A percentile compares a stretch with the other conserved stretches of the same genome.
phyloP scores from a whole-genome alignment of 1,140 invertebrate species.

The Thalassaphorura encarpata region DNA sequence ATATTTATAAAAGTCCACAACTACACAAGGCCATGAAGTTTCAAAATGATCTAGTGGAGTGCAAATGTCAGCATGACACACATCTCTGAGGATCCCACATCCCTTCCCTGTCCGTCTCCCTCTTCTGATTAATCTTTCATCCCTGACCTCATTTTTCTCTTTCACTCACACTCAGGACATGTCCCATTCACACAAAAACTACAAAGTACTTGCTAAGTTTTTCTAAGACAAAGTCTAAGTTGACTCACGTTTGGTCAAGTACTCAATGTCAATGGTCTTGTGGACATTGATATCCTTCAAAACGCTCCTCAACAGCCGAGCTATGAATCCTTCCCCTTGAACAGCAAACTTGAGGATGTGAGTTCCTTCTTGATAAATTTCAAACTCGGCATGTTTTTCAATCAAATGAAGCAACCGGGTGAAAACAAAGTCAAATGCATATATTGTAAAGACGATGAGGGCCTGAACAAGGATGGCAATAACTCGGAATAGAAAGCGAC shows the following conservation, averaged over 20 bases:
- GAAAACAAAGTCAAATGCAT: slow-evolving; percentile 17
- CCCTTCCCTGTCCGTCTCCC: no score
- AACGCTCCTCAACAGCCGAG: slow-evolving; percentile 19
- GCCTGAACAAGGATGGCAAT: slow-evolving; percentile 6
- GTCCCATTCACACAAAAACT: no score
- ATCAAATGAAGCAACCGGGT: slow-evolving; percentile 15
- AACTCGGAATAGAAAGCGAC: slow-evolving; percentile 9
- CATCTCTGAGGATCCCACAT: no score
- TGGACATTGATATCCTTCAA: slow-evolving; percentile 21
- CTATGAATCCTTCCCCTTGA: slow-evolving; percentile 20
- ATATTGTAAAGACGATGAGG: slow-evolving; percentile 10
- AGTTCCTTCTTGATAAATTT: slow-evolving; percentile 17
- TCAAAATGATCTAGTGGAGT: no score
- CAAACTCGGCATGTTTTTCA: slow-evolving; percentile 14
- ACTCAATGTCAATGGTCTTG: slow-evolving; percentile 18
- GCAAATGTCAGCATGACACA: no score
- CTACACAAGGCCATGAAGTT: no score
- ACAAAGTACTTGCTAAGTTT: no score
- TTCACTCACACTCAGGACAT: no score
- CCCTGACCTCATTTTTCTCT: no score
- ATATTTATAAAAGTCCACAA: no score
- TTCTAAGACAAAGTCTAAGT: no score
- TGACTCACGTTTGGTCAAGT: slow-evolving; percentile 23
- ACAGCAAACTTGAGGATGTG: slow-evolving; percentile 18
- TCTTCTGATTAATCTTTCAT: no score